Evolutionary conservation across 2,888 invertebrate species (phyloP).

Genomic region (Rhagium mordax): DNA sequence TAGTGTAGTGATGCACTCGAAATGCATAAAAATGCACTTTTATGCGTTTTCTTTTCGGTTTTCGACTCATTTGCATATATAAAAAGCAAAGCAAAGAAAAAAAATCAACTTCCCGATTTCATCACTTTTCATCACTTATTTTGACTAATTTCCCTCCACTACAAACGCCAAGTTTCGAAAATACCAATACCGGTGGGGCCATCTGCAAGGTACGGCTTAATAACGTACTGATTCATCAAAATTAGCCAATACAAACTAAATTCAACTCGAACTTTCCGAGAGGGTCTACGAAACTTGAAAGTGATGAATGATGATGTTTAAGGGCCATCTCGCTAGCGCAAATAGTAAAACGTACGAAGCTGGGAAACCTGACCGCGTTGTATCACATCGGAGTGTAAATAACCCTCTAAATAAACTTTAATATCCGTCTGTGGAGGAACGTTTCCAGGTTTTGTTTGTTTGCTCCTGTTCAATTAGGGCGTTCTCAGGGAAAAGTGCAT

Average conservation of each 20-base stretch:
- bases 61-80: too few species aligned
- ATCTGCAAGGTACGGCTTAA: too few species aligned
- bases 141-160: too few species aligned
- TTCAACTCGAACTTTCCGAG: neutral
- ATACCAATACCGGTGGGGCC: too few species aligned
- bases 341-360: conserved; percentile 17
- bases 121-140: too few species aligned
- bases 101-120: too few species aligned
- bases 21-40: too few species aligned
- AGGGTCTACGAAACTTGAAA: neutral
- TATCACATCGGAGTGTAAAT: conserved; percentile 29
- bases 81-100: too few species aligned
- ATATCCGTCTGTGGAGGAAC: conserved; percentile 29
- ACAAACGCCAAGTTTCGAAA: too few species aligned
- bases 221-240: neutral
- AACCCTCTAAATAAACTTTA: conserved; percentile 36
- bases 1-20: too few species aligned
- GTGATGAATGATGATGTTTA: conserved; percentile 7
- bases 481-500: conserved; percentile 32
- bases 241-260: neutral
- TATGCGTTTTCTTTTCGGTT: too few species aligned
- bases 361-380: conserved; percentile 11
- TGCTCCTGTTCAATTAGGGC: conserved; percentile 35
- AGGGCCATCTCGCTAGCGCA: neutral
- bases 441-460: conserved; percentile 28